phyloP scores from a whole-genome alignment of 2,888 invertebrate species.

The Dolomedes plantarius region DNA sequence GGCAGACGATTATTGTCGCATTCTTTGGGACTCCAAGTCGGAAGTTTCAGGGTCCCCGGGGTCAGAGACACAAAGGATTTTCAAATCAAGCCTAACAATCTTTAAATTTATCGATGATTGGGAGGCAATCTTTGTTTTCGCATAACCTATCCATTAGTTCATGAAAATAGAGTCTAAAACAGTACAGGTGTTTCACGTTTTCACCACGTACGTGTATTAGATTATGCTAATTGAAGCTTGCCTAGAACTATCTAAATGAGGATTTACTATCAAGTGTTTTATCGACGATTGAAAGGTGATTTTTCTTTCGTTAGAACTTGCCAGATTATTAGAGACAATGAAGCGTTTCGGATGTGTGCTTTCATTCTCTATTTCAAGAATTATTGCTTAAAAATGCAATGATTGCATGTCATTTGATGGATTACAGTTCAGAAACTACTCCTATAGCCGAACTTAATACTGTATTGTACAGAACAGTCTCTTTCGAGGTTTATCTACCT shows the following conservation, averaged over 20 bases:
- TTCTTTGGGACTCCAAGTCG: not conserved
- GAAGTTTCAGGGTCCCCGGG: slow-evolving; percentile 20
- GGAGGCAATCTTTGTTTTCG: not conserved
- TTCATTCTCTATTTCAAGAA: too few species aligned
- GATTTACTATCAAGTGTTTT: not conserved
- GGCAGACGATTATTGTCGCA: not conserved
- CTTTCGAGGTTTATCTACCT: too few species aligned
- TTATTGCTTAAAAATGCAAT: too few species aligned
- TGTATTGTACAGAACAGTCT: too few species aligned
- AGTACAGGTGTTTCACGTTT: not conserved
- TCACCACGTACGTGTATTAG: too few species aligned
- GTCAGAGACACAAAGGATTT: slow-evolving; percentile 36
- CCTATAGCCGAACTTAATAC: too few species aligned
- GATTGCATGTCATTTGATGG: too few species aligned
- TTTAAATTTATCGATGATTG: slow-evolving; percentile 45
- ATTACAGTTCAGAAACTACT: too few species aligned
- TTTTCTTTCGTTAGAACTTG: too few species aligned
- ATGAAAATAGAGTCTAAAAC: not conserved
- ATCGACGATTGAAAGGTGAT: too few species aligned
- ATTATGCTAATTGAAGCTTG: not conserved
- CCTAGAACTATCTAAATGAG: not conserved
- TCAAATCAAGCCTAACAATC: slow-evolving; percentile 43
- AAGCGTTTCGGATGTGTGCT: too few species aligned
- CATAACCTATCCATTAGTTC: not conserved
- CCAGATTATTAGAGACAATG: too few species aligned